A percentile compares a stretch with the other conserved stretches of the same genome.
Conservation (phyloP, 2,113 vertebrate genomes). For the Cryptoleucopteryx plumbea region DNA sequence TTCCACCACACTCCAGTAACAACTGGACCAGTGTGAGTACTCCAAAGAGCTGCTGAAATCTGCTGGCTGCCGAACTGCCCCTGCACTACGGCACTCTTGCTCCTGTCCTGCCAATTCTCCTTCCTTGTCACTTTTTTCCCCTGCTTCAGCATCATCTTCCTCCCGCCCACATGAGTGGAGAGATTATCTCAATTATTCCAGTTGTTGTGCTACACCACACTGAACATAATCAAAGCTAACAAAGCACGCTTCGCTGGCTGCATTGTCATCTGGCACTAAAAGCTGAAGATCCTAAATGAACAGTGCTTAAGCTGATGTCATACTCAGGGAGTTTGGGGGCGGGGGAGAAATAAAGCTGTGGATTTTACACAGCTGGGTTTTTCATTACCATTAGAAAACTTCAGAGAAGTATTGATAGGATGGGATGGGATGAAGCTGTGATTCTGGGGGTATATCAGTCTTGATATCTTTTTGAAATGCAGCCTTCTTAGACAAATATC, state of each 20-base stretch:
- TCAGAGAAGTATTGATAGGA: background rate
- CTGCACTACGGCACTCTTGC: accelerated
- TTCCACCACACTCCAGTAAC: background rate
- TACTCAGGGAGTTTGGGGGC: background rate
- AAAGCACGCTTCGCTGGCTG: background rate
- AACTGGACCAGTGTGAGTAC: background rate
- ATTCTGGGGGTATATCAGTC: background rate
- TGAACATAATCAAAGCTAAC: background rate
- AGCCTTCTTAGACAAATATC: background rate
- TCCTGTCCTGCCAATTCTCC: background rate
- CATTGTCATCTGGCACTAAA: background rate
- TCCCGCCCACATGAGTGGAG: background rate
- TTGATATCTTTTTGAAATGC: background rate
- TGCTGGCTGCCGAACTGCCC: background rate
- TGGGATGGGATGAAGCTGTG: background rate
- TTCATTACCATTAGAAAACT: background rate
- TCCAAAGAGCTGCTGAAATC: background rate
- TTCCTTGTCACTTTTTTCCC: accelerated
- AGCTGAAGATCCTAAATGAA: background rate
- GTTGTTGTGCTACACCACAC: background rate
- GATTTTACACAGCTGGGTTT: background rate
- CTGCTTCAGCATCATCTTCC: background rate
- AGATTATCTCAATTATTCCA: background rate
- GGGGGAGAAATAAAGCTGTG: background rate
- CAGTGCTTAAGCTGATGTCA: background rate